These are phyloP conservation scores for Atopsyche davidsoni DNA, from an alignment of 1,140 invertebrate genomes.

Conservation along the genomic window DNA sequence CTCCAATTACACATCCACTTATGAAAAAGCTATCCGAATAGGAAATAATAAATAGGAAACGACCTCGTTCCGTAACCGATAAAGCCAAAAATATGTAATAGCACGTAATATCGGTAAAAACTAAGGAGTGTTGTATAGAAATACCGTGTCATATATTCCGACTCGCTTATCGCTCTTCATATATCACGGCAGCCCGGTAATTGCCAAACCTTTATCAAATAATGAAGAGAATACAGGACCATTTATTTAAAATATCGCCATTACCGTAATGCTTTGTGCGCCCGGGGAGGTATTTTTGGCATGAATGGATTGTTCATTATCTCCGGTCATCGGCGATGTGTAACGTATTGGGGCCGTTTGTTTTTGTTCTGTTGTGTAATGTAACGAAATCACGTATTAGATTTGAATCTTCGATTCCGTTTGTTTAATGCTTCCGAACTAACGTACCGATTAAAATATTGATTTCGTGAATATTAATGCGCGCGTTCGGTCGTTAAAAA, in stretches of 20 bases:
- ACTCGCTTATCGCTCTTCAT: conserved; percentile 14
- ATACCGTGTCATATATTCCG: not conserved
- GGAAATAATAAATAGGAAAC: conserved; percentile 11
- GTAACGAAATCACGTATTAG: too few relatives aligned
- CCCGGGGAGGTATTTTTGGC: too few relatives aligned
- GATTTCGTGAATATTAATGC: too few relatives aligned
- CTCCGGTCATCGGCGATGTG: conserved; percentile 5
- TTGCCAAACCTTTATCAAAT: conserved; percentile 25
- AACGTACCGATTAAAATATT: too few relatives aligned
- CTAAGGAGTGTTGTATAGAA: not conserved
- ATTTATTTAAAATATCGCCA: conserved; percentile 23
- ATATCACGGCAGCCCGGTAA: conserved; percentile 23
- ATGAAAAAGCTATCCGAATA: not conserved
- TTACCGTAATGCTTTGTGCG: conserved; percentile 17
- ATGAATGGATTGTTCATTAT: too few relatives aligned
- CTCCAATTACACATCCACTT: too few relatives aligned
- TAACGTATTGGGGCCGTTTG: not conserved
- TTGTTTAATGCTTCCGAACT: too few relatives aligned
- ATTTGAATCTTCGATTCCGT: too few relatives aligned
- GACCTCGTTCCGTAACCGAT: conserved; percentile 7
- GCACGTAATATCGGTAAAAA: conserved; percentile 6
- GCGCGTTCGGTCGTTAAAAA: too few relatives aligned
- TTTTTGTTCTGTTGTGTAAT: not conserved
- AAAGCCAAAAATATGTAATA: conserved; percentile 3
- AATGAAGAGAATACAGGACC: conserved; percentile 26